phyloP scores from a whole-genome alignment of 2,797 vertebrate genomes.

The Rhinatrema bivittatum region DNA sequence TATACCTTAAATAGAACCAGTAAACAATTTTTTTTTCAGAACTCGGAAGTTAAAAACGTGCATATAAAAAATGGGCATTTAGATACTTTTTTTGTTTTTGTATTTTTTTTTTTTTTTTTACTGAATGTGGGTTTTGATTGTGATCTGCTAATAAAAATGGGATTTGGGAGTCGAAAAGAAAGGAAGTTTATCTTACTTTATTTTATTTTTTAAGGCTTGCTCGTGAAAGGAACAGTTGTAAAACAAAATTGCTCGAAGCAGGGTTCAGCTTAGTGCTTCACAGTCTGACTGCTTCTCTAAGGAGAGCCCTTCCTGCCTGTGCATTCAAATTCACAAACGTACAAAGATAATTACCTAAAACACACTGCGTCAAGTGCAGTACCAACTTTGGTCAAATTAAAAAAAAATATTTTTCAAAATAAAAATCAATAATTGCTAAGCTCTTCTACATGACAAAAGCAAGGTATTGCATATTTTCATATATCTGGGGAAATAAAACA shows the following conservation, averaged over 20 bases:
- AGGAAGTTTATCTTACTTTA: constrained; percentile 57
- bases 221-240: constrained; percentile 77
- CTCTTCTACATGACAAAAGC: constrained; percentile 83
- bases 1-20: constrained; percentile 77
- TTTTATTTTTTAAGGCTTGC: constrained; percentile 78
- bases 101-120: constrained; percentile 58
- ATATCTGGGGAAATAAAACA: constrained; percentile 60
- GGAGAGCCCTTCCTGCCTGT: constrained; percentile 73
- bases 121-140: constrained; percentile 74
- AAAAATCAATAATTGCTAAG: constrained; percentile 65
- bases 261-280: constrained; percentile 78
- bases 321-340: constrained; percentile 73
- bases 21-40: constrained; percentile 82
- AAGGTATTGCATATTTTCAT: constrained; percentile 96
- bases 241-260: constrained; percentile 75
- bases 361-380: constrained; percentile 74
- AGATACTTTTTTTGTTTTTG: too few relatives aligned
- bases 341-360: constrained; percentile 70
- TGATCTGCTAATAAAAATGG: constrained; percentile 72
- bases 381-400: constrained; percentile 84
- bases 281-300: constrained; percentile 77
- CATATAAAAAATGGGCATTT: constrained; percentile 82
- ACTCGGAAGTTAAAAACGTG: constrained; percentile 83
- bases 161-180: constrained; percentile 72
- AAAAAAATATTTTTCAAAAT: constrained; percentile 59